Conservation (phyloP, 2,888 invertebrate genomes). For the Parapristionchus giblindavisi region DNA sequence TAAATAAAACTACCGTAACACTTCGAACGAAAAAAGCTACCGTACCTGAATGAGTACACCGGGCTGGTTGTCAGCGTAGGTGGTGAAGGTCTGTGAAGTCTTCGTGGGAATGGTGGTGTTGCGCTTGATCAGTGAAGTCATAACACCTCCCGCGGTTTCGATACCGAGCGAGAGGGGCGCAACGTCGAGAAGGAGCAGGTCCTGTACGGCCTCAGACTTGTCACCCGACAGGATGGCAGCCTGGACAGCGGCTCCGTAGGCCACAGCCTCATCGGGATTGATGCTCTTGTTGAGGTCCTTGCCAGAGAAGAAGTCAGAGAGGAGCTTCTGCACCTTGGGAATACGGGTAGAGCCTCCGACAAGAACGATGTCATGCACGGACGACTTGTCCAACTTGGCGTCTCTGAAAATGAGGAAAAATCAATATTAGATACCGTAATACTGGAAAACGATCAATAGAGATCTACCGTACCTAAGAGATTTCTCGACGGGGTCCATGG, state of each 20-base stretch:
- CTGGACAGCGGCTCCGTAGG: constrained; percentile 81
- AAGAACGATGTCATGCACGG: constrained; percentile 79
- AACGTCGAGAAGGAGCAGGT: constrained; percentile 88
- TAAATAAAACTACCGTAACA: no score
- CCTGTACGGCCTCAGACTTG: constrained; percentile 78
- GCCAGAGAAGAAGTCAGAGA: constrained; percentile 87
- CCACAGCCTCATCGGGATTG: constrained; percentile 97
- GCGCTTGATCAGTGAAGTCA: constrained; percentile 95
- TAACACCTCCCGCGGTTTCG: constrained; percentile 89
- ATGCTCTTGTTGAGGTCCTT: constrained; percentile 93
- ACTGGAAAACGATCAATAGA: background rate
- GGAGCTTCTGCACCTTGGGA: constrained; percentile 95
- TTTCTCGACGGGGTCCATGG: constrained; percentile 96
- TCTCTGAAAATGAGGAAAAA: constrained; percentile 50
- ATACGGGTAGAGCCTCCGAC: constrained; percentile 92
- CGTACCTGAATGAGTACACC: constrained; percentile 81
- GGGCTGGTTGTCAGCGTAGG: constrained; percentile 96
- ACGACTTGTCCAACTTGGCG: constrained; percentile 85
- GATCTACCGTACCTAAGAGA: constrained; percentile 71
- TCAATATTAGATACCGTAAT: no score
- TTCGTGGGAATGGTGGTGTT: constrained; percentile 72
- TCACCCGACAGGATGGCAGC: constrained; percentile 79
- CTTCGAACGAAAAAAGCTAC: no score
- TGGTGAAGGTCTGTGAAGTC: constrained; percentile 68
- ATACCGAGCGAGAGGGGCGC: constrained; percentile 89